Base-by-base conservation (phyloP, 2,888 invertebrate genomes). In the Oxyscelio sp. region DNA sequence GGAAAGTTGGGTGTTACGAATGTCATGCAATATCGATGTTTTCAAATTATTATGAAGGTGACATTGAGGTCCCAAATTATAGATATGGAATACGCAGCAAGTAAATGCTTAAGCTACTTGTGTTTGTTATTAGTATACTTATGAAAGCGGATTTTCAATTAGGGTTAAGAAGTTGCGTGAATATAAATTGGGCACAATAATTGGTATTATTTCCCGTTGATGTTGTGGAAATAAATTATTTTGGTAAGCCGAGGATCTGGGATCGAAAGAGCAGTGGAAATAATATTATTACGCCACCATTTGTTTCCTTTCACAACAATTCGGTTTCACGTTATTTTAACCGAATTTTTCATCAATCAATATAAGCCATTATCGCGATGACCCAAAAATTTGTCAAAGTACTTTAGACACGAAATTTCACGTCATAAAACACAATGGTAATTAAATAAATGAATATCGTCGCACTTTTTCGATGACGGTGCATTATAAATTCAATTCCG, bases 181-280 rank as follows among this genome's bases (percentile, higher is more conserved):
- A n/a, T 13, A 22, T 52, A 52, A 52, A 52, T 52, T 52, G 52
- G 52, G 13, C 24, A 24, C 22, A 52, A n/a, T 52, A 24, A 52
- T 52, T 24, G 13, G 22, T 15, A 24, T 24, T 24, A 24, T 24
- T 52, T 17, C 4, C 11, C 52, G 15, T 6, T 13, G 17, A 1
- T 24, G 24, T 27, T 52, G 52, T 22, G 17, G 15, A 45, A 45
- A 45, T 15, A 15, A 45, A 45, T 45, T 11, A 45, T 45, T 27
- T 27, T 6, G 27, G 27, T 27, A 27, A 27, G 4, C 2, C 45
- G 45, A 40, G 40, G n/a, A 45, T 15, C 15, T 17, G 15, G 17
- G 45, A 45, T 40, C 40, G 11, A 40, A 45, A 45, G 45, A n/a
- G n/a, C 45, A 5, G 45, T 8, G 45, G 17, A 45, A 45, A 45